Evolutionary conservation across 2,888 invertebrate species (phyloP), one percentile per base, ranked within the genome.

Genomic region (Xiphydria camelus): DNA sequence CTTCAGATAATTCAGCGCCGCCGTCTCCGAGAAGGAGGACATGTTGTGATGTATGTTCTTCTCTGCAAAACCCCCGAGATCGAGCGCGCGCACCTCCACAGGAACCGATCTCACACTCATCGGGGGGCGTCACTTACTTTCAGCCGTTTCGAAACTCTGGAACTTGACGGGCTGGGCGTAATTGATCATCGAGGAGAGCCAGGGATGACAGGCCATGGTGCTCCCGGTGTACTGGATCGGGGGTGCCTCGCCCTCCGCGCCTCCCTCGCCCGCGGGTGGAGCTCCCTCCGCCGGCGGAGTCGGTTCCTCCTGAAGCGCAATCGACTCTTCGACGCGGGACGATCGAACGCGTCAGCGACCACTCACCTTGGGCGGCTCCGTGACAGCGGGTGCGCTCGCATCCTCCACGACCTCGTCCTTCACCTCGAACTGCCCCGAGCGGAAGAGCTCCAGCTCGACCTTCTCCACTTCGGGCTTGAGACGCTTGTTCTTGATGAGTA

Each of bases 101-200:
- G n/a, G n/a, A n/a, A n/a, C n/a, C n/a, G n/a, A n/a, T n/a, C n/a
- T n/a, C n/a, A n/a, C n/a, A n/a, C n/a, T n/a, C n/a, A n/a, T 45
- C 25, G 7, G n/a, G 23, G n/a, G 23, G 23, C 7, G 35, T 22
- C 29, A 55, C 66, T 57, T 70, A 86, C 85, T 80, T 67, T 83
- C 82, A 1, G 86, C 84, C n/a, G 79, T 73, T 55, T 85, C 84
- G 62, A 86, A 87, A 40, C 84, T 83, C 57, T 82, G 82, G 68
- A 87, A 87, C 69, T 87, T 86, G 54, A 87, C 80, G 1, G 86
- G 86, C 66, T 85, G 85, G 25, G 85, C 83, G 74, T 87, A 87
- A 75, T 87, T 87, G 67, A 87, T 82, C 77, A 87, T 79, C 15
- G 83, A 80, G 1, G 85, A 86, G 9, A 87, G 78, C 66, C 80